These are phyloP conservation scores for Formica aserva DNA, from an alignment of 2,888 invertebrate species.

Conservation along the genomic window DNA sequence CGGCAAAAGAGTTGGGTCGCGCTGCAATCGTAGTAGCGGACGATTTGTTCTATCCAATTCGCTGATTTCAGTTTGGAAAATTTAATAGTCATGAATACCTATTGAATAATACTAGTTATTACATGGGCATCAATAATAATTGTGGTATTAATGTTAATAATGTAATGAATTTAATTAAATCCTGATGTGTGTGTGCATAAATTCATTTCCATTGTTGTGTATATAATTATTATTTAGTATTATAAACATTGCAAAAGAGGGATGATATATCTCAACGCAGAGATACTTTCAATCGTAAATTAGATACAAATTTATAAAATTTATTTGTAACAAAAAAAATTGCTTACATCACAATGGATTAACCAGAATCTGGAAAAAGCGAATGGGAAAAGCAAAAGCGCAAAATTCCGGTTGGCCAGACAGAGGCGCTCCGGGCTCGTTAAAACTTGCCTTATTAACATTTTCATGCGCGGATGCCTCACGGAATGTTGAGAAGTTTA, in stretches of 20 bases:
- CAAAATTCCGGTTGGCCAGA: conserved; percentile 62
- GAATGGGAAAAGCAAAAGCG: conserved; percentile 49
- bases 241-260: background rate
- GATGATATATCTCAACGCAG: background rate
- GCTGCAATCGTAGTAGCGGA: background rate
- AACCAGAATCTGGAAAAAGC: conserved; percentile 58
- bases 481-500: conserved; percentile 80
- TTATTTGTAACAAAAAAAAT: conserved; percentile 9
- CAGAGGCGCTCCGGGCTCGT: conserved; percentile 77
- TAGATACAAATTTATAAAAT: background rate
- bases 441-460: conserved; percentile 85
- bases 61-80: conserved; percentile 7
- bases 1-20: conserved; percentile 43
- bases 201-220: conserved; percentile 8
- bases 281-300: background rate
- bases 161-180: conserved; percentile 45
- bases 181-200: background rate
- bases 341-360: conserved; percentile 35
- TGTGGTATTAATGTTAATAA: conserved; percentile 40
- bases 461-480: conserved; percentile 83
- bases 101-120: conserved; percentile 47
- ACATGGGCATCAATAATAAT: conserved; percentile 11
- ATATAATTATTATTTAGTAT: conserved; percentile 27
- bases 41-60: conserved; percentile 3
- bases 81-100: conserved; percentile 28